Base-by-base conservation (phyloP, 2,888 invertebrate genomes). In the Leptopilina syphax region DNA sequence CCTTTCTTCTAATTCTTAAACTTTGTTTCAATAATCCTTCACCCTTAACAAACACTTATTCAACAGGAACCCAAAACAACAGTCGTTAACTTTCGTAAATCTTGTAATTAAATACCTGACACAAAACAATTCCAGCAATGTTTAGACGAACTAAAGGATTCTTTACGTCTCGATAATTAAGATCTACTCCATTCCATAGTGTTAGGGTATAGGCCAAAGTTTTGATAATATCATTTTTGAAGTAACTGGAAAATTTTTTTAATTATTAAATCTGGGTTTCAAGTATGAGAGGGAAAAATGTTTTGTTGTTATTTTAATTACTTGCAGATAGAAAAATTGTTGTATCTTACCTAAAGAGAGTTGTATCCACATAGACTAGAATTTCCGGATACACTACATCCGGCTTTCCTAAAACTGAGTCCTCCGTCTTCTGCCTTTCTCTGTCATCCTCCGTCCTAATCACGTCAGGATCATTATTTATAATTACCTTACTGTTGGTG, bases 121-220 rank as follows among this genome's bases (percentile, higher is more conserved):
- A 57, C n/a, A 57, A 57, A 57, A 57, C 57, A n/a, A 57, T 57
- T 57, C 57, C 57, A 57, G 57, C 44, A 44, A 44, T 44, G 44
- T 44, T 44, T 44, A 44, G 44, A 44, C 44, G 44, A 44, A 44
- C 44, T 13, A 12, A 13, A 57, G 57, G 57, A n/a, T 13, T 10
- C 12, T 57, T n/a, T 12, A 57, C 12, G 12, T 57, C 57, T 1
- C 57, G 12, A n/a, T 10, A 57, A 57, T 57, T 12, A 4, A 57
- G n/a, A 57, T 57, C 57, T 10, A 57, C 57, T 13, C 57, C 57
- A 12, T 57, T 57, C 57, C 57, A 57, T 1, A 57, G 57, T 10
- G 57, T 57, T n/a, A 57, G n/a, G 12, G n/a, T n/a, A 12, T 57
- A 57, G 12, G 57, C 9, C n/a, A 57, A 5, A 57, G 57, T 57